Evolutionary conservation across 2,113 vertebrate genomes (phyloP), one percentile per base, ranked within the genome.

Genomic region (Patagioenas fasciata): DNA sequence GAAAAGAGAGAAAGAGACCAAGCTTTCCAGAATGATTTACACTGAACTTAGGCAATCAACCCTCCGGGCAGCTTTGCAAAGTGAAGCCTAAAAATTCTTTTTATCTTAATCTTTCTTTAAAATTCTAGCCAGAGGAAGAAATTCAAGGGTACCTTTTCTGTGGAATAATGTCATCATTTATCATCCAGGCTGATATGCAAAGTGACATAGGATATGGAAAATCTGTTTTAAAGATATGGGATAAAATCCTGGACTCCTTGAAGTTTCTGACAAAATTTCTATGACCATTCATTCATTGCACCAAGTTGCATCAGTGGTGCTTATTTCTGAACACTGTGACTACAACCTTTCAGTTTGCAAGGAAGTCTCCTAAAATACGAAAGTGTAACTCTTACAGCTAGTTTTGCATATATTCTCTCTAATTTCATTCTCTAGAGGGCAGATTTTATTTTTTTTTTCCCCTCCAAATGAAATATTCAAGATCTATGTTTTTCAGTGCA

Each of bases 81-180:
- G 23, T 10, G 38, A 92, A 89, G 38, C 32, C 93, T 72, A 93
- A 88, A 87, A 92, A 57, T 80, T 69, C 5, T 11, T 91, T 88
- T 82, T 74, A 85, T 94, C 72, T 84, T 92, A 84, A 89, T 84
- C 77, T 84, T 91, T 71, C 69, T 70, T 96, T 78, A 90, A 92
- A 95, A 93, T 84, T 92, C 77, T 80, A 89, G 36, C 80, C 88
- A 91, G 88, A 89, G 69, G 64, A 91, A 92, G 36, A 91, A 94
- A 95, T 71, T 74, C 80, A 86, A 85, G 67, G 60, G 47, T 94
- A 80, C 51, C 20, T 83, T 88, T 93, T 80, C 85, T 78, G 56
- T 32, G 40, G 48, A 85, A 83, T 83, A 90, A 51, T 83, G 47
- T 25, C 32, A 32, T 42, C 64, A 62, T 94, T 92, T 89, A 34